Evolutionary conservation across 1,140 invertebrate species (phyloP).

Genomic region (Drosophila quadrilineata): DNA sequence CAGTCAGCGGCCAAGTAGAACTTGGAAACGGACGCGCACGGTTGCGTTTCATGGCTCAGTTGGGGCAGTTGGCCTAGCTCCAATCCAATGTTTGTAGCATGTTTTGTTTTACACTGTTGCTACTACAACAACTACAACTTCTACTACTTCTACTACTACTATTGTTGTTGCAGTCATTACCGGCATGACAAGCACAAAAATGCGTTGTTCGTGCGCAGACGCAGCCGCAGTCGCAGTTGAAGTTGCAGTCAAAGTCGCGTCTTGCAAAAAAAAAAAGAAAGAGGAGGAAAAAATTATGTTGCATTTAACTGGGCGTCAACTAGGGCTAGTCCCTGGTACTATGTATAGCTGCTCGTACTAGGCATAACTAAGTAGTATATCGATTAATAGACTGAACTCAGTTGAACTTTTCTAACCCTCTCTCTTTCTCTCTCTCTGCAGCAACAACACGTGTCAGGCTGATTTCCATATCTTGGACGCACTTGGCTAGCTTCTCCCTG

Average conservation of each 20-base stretch:
- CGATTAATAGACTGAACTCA: conserved; percentile 70
- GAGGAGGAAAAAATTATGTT: conserved; percentile 39
- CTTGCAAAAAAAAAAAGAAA: conserved; percentile 4
- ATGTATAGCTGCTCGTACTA: conserved; percentile 37
- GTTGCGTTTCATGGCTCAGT: conserved; percentile 79
- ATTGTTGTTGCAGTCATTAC: conserved; percentile 67
- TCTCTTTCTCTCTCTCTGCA: too few relatives aligned
- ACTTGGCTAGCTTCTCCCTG: conserved; percentile 25
- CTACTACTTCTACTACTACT: conserved; percentile 14
- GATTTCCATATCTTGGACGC: conserved; percentile 68
- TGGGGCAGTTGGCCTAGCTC: conserved; percentile 69
- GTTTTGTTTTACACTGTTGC: conserved; percentile 40
- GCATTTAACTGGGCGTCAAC: conserved; percentile 68
- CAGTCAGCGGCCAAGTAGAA: conserved; percentile 26
- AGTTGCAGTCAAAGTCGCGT: conserved; percentile 19
- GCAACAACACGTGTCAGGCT: conserved; percentile 60
- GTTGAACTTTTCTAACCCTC: conserved; percentile 52
- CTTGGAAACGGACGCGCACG: conserved; percentile 66
- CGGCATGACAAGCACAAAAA: conserved; percentile 80
- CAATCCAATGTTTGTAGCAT: conserved; percentile 53
- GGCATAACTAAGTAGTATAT: conserved; percentile 40
- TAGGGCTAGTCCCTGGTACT: conserved; percentile 42
- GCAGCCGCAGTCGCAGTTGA: conserved; percentile 25
- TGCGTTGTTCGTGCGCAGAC: conserved; percentile 69
- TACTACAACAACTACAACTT: conserved; percentile 31